These are phyloP conservation scores for Cheirogaleus major DNA, from an alignment of 2,797 vertebrate species.

Conservation along the genomic window DNA sequence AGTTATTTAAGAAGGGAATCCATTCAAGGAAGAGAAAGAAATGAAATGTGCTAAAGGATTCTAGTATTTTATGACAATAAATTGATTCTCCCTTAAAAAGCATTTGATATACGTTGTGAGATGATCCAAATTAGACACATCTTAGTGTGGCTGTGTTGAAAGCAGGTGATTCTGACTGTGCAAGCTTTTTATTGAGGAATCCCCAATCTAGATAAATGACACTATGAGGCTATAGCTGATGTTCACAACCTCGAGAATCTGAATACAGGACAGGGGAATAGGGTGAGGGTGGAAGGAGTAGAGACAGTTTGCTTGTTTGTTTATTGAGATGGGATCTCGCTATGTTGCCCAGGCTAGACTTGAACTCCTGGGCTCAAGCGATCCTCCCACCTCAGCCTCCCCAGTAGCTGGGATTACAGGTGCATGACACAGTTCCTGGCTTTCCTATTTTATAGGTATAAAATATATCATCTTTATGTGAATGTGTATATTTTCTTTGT, in stretches of 20 bases:
- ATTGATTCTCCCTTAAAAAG: background rate
- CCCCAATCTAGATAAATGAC: background rate
- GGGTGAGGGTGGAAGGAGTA: background rate
- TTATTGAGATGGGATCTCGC: too few relatives aligned
- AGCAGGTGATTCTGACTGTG: background rate
- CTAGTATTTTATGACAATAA: background rate
- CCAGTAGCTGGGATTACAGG: too few relatives aligned
- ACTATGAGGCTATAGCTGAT: background rate
- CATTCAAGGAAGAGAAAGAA: background rate
- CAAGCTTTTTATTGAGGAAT: background rate
- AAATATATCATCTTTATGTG: background rate
- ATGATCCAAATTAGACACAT: background rate
- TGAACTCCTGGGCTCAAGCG: background rate
- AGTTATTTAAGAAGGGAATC: background rate
- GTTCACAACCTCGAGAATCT: background rate
- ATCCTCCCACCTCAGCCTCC: too few relatives aligned
- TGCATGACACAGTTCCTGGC: too few relatives aligned
- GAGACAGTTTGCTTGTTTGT: background rate
- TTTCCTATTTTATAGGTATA: background rate
- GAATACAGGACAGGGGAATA: background rate
- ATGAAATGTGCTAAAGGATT: background rate
- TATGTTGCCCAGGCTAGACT: background rate
- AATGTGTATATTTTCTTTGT: background rate
- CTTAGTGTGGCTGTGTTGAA: background rate
- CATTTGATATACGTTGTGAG: background rate